Evolutionary conservation across 2,797 vertebrate genomes (phyloP).

Genomic region (Trachurus trachurus): DNA sequence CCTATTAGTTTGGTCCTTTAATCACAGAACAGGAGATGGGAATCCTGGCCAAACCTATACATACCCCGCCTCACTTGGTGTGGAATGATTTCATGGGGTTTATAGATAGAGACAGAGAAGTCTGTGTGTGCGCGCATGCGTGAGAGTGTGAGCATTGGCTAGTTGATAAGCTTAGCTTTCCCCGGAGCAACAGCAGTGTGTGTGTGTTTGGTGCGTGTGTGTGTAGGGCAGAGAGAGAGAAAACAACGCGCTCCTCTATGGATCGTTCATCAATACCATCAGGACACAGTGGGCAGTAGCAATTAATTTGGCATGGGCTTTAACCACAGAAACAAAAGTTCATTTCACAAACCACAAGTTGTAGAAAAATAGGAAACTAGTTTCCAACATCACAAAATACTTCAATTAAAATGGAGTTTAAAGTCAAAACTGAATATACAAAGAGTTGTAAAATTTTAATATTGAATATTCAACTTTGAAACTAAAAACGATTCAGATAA

Average conservation of each 20-base stretch:
- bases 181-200: slow-evolving; percentile 35
- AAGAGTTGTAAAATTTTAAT: slow-evolving; percentile 1
- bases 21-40: slow-evolving; percentile 84
- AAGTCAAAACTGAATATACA: slow-evolving; percentile 8
- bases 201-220: slow-evolving; percentile 17
- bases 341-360: slow-evolving; percentile 32
- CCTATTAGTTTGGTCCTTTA: slow-evolving; percentile 86
- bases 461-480: slow-evolving; percentile 1
- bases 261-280: slow-evolving; percentile 63
- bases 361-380: slow-evolving; percentile 31
- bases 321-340: slow-evolving; percentile 49
- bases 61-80: slow-evolving; percentile 54
- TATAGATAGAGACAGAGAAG: slow-evolving; percentile 62
- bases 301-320: slow-evolving; percentile 62
- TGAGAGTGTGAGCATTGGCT: slow-evolving; percentile 46
- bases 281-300: slow-evolving; percentile 45
- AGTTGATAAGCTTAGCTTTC: slow-evolving; percentile 68
- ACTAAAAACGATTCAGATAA: neutral
- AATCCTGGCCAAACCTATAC: slow-evolving; percentile 74
- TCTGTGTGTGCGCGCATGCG: slow-evolving; percentile 24
- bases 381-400: slow-evolving; percentile 39
- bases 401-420: slow-evolving; percentile 31
- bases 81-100: slow-evolving; percentile 69
- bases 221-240: neutral
- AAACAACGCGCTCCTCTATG: slow-evolving; percentile 37